phyloP scores from a whole-genome alignment of 2,888 invertebrate species.

The Agrochola circellaris region DNA sequence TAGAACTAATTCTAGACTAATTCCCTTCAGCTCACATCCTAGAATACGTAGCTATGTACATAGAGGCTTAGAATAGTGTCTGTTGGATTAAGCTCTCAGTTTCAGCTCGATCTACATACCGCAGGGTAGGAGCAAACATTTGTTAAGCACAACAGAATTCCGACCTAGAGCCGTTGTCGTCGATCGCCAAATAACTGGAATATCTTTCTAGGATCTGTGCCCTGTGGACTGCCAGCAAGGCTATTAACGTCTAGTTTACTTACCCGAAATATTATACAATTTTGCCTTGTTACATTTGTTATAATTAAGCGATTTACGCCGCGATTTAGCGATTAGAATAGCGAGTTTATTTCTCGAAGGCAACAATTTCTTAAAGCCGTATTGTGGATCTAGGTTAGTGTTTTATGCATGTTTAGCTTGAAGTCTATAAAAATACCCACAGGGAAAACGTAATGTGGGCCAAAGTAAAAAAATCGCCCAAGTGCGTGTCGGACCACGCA shows the following conservation, averaged over 20 bases:
- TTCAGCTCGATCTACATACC: slow-evolving; percentile 72
- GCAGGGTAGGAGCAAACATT: slow-evolving; percentile 69
- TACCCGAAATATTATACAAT: slow-evolving; percentile 30
- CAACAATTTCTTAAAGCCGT: background rate
- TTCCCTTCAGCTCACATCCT: slow-evolving; percentile 34
- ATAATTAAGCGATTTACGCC: slow-evolving; percentile 14
- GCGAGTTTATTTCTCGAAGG: background rate
- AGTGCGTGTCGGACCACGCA: no score
- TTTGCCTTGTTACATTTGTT: slow-evolving; percentile 6
- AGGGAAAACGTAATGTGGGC: background rate
- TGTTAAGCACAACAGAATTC: slow-evolving; percentile 75
- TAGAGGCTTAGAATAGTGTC: slow-evolving; percentile 58
- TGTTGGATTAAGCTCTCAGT: slow-evolving; percentile 61
- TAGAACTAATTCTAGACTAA: slow-evolving; percentile 27
- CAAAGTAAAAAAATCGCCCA: background rate
- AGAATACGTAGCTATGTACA: slow-evolving; percentile 40
- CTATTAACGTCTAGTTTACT: slow-evolving; percentile 38
- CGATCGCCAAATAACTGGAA: slow-evolving; percentile 79
- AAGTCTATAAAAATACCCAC: background rate
- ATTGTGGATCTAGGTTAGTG: background rate
- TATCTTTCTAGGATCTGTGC: slow-evolving; percentile 70
- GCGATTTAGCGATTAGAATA: background rate
- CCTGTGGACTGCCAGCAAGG: slow-evolving; percentile 29
- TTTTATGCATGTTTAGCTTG: background rate
- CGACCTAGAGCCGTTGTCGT: slow-evolving; percentile 71